Evolutionary conservation across 2,797 vertebrate genomes (phyloP).

Genomic region (Gobionotothen gibberifrons): DNA sequence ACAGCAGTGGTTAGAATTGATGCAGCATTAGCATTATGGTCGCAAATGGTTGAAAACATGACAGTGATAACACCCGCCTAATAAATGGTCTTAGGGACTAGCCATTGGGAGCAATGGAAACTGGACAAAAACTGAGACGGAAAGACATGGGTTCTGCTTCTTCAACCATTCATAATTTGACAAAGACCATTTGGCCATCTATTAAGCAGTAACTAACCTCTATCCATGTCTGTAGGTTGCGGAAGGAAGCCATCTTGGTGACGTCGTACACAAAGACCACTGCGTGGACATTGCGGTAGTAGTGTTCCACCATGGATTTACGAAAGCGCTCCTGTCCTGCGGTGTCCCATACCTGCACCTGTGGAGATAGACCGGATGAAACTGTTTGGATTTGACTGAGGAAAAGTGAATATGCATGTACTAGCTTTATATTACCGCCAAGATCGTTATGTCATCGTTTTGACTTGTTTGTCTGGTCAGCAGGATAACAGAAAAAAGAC

Average conservation of each 20-base stretch:
- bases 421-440: neutral
- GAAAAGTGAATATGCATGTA: neutral
- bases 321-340: constrained; percentile 95
- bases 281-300: constrained; percentile 96
- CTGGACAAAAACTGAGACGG: neutral
- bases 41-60: constrained; percentile 2
- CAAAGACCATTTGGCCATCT: neutral
- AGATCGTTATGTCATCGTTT: no score
- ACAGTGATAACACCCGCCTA: neutral
- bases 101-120: neutral
- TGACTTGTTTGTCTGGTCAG: no score
- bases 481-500: no score
- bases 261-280: constrained; percentile 97
- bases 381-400: neutral
- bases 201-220: constrained; percentile 87
- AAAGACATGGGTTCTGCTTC: neutral
- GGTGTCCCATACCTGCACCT: constrained; percentile 98
- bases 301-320: constrained; percentile 96
- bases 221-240: constrained; percentile 97
- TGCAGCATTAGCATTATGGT: constrained; percentile 1
- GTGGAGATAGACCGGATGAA: constrained; percentile 17
- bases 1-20: neutral
- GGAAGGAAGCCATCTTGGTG: constrained; percentile 96
- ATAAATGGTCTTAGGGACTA: constrained; percentile 2
- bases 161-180: neutral